A percentile compares a stretch with the other conserved stretches of the same genome.
These are phyloP conservation scores for Flexamia atlantica DNA, from an alignment of 2,888 invertebrate genomes.

Conservation along the genomic window DNA sequence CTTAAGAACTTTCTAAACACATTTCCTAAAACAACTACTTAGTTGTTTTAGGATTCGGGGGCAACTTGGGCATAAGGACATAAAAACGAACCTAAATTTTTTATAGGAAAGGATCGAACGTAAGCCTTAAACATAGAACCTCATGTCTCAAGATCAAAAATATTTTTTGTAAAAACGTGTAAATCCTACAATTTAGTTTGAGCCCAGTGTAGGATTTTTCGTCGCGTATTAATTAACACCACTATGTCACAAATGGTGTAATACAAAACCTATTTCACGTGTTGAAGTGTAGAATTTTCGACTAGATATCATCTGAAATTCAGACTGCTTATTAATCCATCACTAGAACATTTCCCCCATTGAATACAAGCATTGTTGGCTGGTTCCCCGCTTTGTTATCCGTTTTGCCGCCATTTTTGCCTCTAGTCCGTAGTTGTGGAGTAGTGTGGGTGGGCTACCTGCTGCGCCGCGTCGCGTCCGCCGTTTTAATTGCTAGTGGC, in stretches of 20 bases:
- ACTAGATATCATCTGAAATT: conserved; percentile 32
- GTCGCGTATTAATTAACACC: conserved; percentile 5
- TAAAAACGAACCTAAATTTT: too few species aligned
- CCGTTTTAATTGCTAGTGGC: conserved; percentile 57
- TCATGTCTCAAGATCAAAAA: too few species aligned
- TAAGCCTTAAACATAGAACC: too few species aligned
- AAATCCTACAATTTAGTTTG: too few species aligned
- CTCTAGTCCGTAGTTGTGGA: conserved; percentile 28
- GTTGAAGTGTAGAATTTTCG: conserved; percentile 14
- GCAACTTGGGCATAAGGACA: too few species aligned
- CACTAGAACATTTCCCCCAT: conserved; percentile 51
- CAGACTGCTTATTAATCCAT: conserved; percentile 49
- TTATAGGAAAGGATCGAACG: too few species aligned
- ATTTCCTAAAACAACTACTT: too few species aligned
- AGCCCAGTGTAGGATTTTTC: not conserved
- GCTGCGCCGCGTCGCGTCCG: not conserved
- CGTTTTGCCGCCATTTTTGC: conserved; percentile 57
- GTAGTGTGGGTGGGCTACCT: conserved; percentile 12
- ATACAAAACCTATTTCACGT: conserved; percentile 19
- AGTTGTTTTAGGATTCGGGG: too few species aligned
- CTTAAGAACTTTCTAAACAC: too few species aligned
- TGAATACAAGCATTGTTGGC: conserved; percentile 39
- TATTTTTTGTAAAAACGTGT: too few species aligned
- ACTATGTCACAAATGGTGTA: not conserved
- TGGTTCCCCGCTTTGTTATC: conserved; percentile 50